Evolutionary conservation across 2,113 vertebrate genomes (phyloP), one percentile per base, ranked within the genome.

Genomic region (Sinocyclocheilus maitianheensis): DNA sequence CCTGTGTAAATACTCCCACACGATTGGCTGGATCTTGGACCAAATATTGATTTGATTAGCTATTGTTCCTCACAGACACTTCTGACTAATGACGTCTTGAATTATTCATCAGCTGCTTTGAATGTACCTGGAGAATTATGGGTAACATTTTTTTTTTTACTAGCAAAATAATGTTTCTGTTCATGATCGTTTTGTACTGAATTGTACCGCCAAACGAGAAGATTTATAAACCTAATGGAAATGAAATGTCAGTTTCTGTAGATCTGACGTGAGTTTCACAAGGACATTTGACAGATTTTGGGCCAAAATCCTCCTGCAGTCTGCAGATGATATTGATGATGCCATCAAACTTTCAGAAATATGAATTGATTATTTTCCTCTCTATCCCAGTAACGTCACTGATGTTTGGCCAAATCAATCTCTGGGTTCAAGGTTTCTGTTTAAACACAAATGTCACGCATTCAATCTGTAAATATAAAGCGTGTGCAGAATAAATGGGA

Each of bases 141-240:
- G 34, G 43, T 71, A 74, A 60, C 60, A 84, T 37, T 40, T 34
- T 51, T 51, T 51, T 12, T 13, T 67, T 85, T 79, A 83, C 82
- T 89, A 84, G 79, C n/a, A 78, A 76, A 46, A 77, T 74, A 22
- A 85, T 87, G 84, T 84, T 87, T 85, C 83, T 89, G 53, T 84
- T 84, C 55, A 65, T 89, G 76, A 84, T 72, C 34, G 84, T 81
- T 90, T 87, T 88, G 87, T 87, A 89, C 90, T 90, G 88, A 78
- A 87, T 69, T 40, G 75, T 87, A 60, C 75, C 84, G 87, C 89
- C 84, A 90, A 88, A 92, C 48, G 75, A 90, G 63, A 84, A 87
- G 84, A 18, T 76, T 89, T 40, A 74, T 6, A 40, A 40, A 40
- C 6, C 40, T 6, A 40, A 40, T 26, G 40, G 34, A 34, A 24